phyloP scores from a whole-genome alignment of 2,113 vertebrate species.

The Tinamus guttatus region DNA sequence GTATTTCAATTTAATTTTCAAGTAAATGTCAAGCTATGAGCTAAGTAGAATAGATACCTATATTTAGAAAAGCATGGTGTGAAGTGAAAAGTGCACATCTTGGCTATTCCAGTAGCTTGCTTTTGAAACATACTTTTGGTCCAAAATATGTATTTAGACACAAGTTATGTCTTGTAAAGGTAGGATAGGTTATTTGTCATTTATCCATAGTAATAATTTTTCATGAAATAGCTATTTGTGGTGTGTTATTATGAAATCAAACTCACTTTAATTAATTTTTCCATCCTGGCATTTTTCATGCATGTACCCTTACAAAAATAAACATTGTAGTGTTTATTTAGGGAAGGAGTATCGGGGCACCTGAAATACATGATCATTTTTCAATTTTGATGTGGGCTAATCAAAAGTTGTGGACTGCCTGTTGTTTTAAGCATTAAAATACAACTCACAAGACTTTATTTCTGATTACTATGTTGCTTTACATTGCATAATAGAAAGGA shows the following conservation, averaged over 20 bases:
- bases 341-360: not conserved
- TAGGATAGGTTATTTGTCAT: not conserved
- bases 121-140: not conserved
- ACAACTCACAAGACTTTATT: not conserved
- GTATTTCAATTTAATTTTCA: too few species aligned
- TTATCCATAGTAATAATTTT: not conserved
- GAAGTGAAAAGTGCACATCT: not conserved
- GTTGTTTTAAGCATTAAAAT: conserved; percentile 4
- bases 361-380: conserved; percentile 14
- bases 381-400: conserved; percentile 9
- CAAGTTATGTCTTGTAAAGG: not conserved
- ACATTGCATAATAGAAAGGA: not conserved
- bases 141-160: not conserved
- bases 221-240: not conserved
- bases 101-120: not conserved
- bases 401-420: not conserved
- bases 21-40: too few species aligned
- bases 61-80: too few species aligned
- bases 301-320: not conserved
- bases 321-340: not conserved
- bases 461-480: conserved; percentile 39
- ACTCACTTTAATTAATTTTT: not conserved
- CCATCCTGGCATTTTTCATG: not conserved
- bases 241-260: not conserved
- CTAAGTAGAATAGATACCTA: too few species aligned